Evolutionary conservation across 2,797 vertebrate genomes (phyloP).

Genomic region (Lepus townsendii): DNA sequence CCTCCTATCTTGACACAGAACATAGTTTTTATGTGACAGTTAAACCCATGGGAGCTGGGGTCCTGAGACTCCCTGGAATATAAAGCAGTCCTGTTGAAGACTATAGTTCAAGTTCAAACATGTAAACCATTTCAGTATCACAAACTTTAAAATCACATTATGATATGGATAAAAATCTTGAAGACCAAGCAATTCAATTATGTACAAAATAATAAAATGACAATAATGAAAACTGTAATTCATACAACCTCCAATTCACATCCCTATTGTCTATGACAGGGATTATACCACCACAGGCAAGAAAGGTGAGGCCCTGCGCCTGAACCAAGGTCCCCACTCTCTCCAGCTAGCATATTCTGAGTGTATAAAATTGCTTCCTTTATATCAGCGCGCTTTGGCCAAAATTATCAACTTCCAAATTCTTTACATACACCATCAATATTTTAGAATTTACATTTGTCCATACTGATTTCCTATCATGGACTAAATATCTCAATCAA

Average conservation of each 20-base stretch:
- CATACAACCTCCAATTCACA: neutral
- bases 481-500: neutral
- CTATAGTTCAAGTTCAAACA: fast-evolving
- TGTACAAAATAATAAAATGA: neutral
- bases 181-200: neutral
- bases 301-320: too few species aligned
- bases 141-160: neutral
- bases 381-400: neutral
- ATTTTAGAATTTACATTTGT: neutral
- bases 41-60: neutral
- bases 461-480: neutral
- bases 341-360: neutral
- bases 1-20: neutral
- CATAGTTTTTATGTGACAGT: neutral
- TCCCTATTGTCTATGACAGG: neutral
- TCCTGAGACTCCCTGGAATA: neutral
- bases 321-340: neutral
- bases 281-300: neutral
- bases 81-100: neutral
- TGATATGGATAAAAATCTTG: neutral
- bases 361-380: neutral
- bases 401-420: neutral
- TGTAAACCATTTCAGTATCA: neutral
- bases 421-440: neutral
- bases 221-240: neutral